Evolutionary conservation across 2,797 vertebrate species (phyloP).

Genomic region (Otolemur crassicaudatus): DNA sequence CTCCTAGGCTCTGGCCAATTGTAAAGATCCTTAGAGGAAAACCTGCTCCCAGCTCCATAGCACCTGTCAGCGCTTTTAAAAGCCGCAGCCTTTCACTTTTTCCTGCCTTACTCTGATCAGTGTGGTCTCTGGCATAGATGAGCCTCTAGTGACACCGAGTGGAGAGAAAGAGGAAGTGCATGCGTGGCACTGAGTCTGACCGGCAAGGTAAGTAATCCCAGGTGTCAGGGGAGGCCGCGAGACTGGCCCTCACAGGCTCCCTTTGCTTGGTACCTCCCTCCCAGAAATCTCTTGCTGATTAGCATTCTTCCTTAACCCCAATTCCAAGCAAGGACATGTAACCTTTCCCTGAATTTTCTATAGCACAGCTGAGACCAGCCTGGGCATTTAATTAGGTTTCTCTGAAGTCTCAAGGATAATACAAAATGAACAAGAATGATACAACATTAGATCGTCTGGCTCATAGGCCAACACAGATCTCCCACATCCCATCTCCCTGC

Average conservation of each 20-base stretch:
- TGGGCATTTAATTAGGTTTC: not conserved
- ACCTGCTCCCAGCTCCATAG: accelerated
- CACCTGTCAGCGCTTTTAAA: not conserved
- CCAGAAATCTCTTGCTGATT: not conserved
- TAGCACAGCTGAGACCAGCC: not conserved
- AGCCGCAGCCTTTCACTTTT: not conserved
- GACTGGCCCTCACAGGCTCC: not conserved
- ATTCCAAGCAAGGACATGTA: not conserved
- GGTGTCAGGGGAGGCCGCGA: not conserved
- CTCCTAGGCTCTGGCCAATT: not conserved
- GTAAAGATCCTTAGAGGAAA: not conserved
- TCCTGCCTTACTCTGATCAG: accelerated
- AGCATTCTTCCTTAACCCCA: not conserved
- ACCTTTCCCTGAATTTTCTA: not conserved
- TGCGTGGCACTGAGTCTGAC: accelerated
- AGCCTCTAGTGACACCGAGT: constrained; percentile 82
- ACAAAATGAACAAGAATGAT: not conserved
- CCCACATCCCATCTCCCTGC: not conserved
- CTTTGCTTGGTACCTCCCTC: not conserved
- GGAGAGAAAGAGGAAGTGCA: constrained; percentile 32
- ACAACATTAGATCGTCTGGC: not conserved
- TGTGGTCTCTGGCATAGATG: not conserved
- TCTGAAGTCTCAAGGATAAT: not conserved
- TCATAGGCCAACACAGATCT: not conserved
- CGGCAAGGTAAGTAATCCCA: not conserved